Percentiles rank a stretch among this genome's conserved stretches.
phyloP scores from a whole-genome alignment of 37 sponge, comb jelly and placozoan species.

The Ianthella basta region DNA sequence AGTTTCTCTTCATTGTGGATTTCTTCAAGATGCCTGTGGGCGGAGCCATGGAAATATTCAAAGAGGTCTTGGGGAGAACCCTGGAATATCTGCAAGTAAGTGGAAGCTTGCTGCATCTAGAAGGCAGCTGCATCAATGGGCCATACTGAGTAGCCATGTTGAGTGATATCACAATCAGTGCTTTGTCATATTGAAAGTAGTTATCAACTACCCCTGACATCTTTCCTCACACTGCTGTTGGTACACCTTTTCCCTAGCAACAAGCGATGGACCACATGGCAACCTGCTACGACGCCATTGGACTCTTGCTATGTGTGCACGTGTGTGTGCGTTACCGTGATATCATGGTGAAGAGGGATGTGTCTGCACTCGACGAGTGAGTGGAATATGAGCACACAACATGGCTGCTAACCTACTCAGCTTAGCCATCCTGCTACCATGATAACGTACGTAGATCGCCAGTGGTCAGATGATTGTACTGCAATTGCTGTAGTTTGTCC shows the following conservation, averaged over 20 bases:
- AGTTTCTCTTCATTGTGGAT: slow-evolving; percentile 93
- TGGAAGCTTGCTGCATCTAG: background rate
- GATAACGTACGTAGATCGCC: background rate
- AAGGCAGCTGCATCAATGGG: no score
- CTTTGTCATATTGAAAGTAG: background rate
- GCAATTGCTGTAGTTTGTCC: no score
- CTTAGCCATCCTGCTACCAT: background rate
- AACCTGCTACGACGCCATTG: slow-evolving; percentile 89
- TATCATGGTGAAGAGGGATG: slow-evolving; percentile 68
- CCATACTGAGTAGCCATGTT: no score
- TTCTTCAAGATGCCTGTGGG: slow-evolving; percentile 85
- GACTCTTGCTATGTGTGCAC: slow-evolving; percentile 94
- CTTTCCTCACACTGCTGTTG: no score
- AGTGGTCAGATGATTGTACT: background rate
- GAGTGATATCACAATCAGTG: no score
- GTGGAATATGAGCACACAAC: background rate
- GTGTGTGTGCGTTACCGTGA: slow-evolving; percentile 79
- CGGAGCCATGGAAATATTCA: slow-evolving; percentile 84
- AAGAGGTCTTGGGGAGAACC: slow-evolving; percentile 81
- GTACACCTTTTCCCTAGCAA: slow-evolving; percentile 40
- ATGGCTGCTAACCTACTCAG: background rate
- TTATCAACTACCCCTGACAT: no score
- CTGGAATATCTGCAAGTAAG: slow-evolving; percentile 69
- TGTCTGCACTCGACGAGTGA: slow-evolving; percentile 65
- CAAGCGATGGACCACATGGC: slow-evolving; percentile 62